Evolutionary conservation across 2,113 vertebrate species (phyloP), one percentile per base, ranked within the genome.

Genomic region (Cynocephalus volans): DNA sequence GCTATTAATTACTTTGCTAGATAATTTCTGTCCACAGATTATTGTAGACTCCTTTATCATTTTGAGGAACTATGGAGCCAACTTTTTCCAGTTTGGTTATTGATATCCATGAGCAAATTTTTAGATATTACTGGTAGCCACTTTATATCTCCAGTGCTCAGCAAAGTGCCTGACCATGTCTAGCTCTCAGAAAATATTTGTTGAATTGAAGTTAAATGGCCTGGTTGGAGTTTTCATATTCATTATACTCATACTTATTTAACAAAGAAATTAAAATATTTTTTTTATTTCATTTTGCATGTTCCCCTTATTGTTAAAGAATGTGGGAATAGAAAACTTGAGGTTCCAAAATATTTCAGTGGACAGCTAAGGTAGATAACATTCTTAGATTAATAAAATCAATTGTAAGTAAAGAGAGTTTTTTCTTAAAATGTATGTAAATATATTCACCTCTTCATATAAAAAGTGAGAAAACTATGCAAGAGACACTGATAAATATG

Each of bases 301-400:
- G 1, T 23, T 9, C 2, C 48, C 60, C 83, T 95, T 62, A 45
- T 79, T 80, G 26, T 75, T 87, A 69, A 79, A 21, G 62, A 88
- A 60, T 58, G 18, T 56, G 26, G 24, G 8, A 62, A 67, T 15
- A 69, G 60, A 82, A 77, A 89, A 72, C 10, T 24, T 62, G 21
- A 89, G 18, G 36, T 86, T 92, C 79, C 90, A 19, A 92, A 82
- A 31, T 87, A 33, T 73, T 82, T 82, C 48, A 73, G 48, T 65
- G 48, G 41, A 41, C 79, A 79, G 19, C 12, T 13, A 80, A 90
- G 12, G 64, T 62, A 88, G 41, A 28, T 33, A 48, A 54, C 23
- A 19, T 24, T 81, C 90, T 79, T 92, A 60, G 58, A 84, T 24
- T 50, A 33, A 45, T 28, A 85, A 73, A 65, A 82, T 88, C 50